phyloP scores from a whole-genome alignment of 2,888 invertebrate species.

The Crepidodera aurea region DNA sequence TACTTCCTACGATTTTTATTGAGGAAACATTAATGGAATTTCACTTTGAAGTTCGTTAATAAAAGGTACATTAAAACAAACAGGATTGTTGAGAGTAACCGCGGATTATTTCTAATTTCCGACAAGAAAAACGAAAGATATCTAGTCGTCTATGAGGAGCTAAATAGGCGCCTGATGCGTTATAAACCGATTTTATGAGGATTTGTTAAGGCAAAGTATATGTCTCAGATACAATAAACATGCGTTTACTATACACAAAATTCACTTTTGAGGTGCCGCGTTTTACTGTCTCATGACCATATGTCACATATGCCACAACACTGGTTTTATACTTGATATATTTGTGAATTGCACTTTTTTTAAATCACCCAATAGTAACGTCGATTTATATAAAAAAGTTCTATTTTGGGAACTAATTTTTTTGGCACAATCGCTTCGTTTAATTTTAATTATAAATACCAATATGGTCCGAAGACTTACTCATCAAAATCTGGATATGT shows the following conservation, averaged over 20 bases:
- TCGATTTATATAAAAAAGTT: too few species aligned
- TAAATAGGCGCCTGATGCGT: conserved; percentile 57
- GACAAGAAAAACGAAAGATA: conserved; percentile 25
- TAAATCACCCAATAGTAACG: too few species aligned
- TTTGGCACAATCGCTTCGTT: too few species aligned
- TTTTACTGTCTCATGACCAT: conserved; percentile 48
- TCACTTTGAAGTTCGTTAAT: conserved; percentile 8
- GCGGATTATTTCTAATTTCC: conserved; percentile 47
- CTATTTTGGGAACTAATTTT: too few species aligned
- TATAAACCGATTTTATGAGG: conserved; percentile 58
- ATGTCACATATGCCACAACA: conserved; percentile 36
- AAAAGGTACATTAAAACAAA: conserved; percentile 39
- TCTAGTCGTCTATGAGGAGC: conserved; percentile 23
- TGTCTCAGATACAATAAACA: conserved; percentile 61
- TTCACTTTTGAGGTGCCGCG: conserved; percentile 57
- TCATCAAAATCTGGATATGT: too few species aligned
- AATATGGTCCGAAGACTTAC: too few species aligned
- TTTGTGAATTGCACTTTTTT: too few species aligned
- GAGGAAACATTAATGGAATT: conserved; percentile 2
- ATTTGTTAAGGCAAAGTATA: conserved; percentile 59
- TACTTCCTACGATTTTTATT: conserved; percentile 4
- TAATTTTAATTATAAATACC: too few species aligned
- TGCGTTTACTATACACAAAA: conserved; percentile 56
- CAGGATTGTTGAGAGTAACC: conserved; percentile 51
- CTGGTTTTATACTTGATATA: conserved; percentile 16